These are phyloP conservation scores for Chrysolophus pictus DNA, from an alignment of 2,797 vertebrate species.

Conservation along the genomic window DNA sequence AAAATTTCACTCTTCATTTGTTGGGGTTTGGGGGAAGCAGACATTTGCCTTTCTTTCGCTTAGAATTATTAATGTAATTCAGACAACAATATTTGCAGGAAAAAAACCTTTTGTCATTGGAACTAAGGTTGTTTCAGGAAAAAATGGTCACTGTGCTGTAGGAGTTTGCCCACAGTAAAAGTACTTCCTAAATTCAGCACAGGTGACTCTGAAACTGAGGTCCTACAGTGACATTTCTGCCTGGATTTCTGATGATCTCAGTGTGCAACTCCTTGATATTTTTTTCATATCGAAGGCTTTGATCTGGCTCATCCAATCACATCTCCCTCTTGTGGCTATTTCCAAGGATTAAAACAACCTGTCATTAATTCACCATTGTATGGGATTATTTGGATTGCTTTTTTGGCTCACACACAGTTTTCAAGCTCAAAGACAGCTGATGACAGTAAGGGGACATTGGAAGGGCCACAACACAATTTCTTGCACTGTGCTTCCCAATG, in stretches of 20 bases:
- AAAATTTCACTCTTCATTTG: not conserved
- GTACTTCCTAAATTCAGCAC: not conserved
- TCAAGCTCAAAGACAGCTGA: not conserved
- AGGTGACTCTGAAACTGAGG: not conserved
- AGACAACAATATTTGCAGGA: not conserved
- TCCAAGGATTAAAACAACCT: constrained; percentile 20
- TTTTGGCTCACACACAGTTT: not conserved
- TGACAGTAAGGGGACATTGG: accelerated
- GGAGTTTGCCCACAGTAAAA: not conserved
- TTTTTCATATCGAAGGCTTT: not conserved
- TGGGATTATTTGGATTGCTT: not conserved
- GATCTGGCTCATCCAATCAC: constrained; percentile 29
- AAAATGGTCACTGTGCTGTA: not conserved
- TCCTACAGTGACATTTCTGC: not conserved
- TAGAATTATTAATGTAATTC: not conserved
- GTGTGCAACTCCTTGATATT: not conserved
- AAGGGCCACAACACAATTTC: not conserved
- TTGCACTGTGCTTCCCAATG: not conserved
- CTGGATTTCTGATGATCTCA: not conserved
- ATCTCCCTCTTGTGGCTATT: constrained; percentile 69
- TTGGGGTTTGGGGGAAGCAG: accelerated
- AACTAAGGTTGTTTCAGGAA: not conserved
- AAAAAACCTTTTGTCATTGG: not conserved
- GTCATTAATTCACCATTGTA: not conserved
- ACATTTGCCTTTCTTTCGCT: not conserved